phyloP scores from a whole-genome alignment of 1,140 invertebrate genomes.

The Drosophila fuyamai region DNA sequence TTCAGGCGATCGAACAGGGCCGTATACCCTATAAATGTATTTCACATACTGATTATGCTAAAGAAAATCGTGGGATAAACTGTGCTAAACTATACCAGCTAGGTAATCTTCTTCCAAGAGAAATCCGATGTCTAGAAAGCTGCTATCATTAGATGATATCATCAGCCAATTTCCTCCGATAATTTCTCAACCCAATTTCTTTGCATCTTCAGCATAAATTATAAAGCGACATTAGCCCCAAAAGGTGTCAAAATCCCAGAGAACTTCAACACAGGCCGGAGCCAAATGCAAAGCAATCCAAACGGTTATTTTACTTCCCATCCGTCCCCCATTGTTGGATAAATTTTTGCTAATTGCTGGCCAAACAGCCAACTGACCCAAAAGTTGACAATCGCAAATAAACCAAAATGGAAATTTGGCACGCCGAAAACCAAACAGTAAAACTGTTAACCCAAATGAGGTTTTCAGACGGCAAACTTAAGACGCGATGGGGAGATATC shows the following conservation, averaged over 20 bases:
- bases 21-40: slow-evolving; percentile 43
- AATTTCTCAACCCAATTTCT: slow-evolving; percentile 48
- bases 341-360: slow-evolving; percentile 66
- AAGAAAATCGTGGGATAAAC: slow-evolving; percentile 36
- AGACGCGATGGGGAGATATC: slow-evolving; percentile 19
- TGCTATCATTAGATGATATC: slow-evolving; percentile 34
- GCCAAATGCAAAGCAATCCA: slow-evolving; percentile 36
- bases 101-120: slow-evolving; percentile 16
- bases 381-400: slow-evolving; percentile 66
- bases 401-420: slow-evolving; percentile 76
- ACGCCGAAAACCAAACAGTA: slow-evolving; percentile 46
- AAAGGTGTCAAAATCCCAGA: slow-evolving; percentile 24
- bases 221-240: slow-evolving; percentile 36
- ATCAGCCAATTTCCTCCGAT: slow-evolving; percentile 49
- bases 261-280: slow-evolving; percentile 10
- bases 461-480: slow-evolving; percentile 9
- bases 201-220: slow-evolving; percentile 38
- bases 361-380: slow-evolving; percentile 61
- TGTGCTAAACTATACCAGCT: slow-evolving; percentile 18
- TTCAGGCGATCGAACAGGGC: slow-evolving; percentile 39
- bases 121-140: slow-evolving; percentile 48
- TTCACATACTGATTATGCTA: slow-evolving; percentile 33
- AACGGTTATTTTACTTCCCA: slow-evolving; percentile 55
- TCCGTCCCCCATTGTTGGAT: slow-evolving; percentile 58
- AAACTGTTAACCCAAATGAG: slow-evolving; percentile 59